Conservation (phyloP, 2,888 invertebrate species). For the Coelopa pilipes region DNA sequence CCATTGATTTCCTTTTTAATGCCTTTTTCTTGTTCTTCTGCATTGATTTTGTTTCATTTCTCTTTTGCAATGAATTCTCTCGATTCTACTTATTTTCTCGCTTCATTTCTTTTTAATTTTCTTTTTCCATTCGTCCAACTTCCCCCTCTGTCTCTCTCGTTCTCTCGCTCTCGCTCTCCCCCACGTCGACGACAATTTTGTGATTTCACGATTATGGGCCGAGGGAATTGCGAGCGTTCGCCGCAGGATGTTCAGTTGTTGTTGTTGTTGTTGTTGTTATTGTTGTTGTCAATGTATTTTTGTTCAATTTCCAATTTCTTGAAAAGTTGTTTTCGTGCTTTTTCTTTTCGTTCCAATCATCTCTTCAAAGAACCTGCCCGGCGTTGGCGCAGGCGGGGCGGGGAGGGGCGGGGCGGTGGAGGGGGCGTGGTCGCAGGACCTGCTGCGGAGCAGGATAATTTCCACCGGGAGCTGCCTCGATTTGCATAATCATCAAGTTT, state of each 20-base stretch:
- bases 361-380: background rate
- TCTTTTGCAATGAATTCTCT: too few species aligned
- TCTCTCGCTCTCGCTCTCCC: background rate
- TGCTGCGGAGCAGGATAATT: too few species aligned
- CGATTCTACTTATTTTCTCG: too few species aligned
- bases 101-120: background rate
- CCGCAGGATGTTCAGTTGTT: constrained; percentile 20
- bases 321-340: background rate
- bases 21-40: too few species aligned
- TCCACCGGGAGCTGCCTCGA: too few species aligned
- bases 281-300: constrained; percentile 5
- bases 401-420: too few species aligned
- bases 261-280: too few species aligned
- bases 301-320: constrained; percentile 7
- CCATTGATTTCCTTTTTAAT: constrained; percentile 17
- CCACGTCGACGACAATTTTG: constrained; percentile 36
- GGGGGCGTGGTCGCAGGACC: too few species aligned
- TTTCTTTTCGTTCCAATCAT: background rate
- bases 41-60: too few species aligned
- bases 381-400: too few species aligned
- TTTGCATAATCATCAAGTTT: too few species aligned
- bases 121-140: background rate
- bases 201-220: constrained; percentile 40
- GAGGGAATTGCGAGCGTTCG: constrained; percentile 35
- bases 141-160: background rate